These are phyloP conservation scores for Euschistus heros DNA, from an alignment of 1,140 invertebrate species.

Conservation along the genomic window DNA sequence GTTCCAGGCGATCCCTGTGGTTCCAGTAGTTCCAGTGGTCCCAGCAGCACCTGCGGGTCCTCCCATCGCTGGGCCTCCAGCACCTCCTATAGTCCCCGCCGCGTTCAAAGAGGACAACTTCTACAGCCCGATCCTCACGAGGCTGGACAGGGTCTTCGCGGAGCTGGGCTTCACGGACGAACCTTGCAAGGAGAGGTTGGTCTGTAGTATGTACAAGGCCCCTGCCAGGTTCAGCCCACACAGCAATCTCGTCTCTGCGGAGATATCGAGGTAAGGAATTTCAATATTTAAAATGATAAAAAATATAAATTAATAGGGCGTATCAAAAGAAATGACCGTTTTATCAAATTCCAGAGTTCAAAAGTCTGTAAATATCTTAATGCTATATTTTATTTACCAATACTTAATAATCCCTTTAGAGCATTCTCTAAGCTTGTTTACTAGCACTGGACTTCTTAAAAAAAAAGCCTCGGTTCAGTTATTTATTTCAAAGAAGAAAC, in stretches of 20 bases:
- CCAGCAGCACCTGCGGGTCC: not conserved
- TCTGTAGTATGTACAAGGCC: slow-evolving; percentile 74
- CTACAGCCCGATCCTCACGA: slow-evolving; percentile 68
- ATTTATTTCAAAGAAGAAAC: too few relatives aligned
- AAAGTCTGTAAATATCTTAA: too few relatives aligned
- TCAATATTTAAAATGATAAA: too few relatives aligned
- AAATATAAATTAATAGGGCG: too few relatives aligned
- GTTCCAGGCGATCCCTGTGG: not conserved
- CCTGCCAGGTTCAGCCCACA: slow-evolving; percentile 76
- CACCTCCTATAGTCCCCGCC: not conserved
- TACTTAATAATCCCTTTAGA: too few relatives aligned
- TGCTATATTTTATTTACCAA: too few relatives aligned
- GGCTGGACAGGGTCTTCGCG: slow-evolving; percentile 69
- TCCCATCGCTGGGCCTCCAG: not conserved
- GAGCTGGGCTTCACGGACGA: slow-evolving; percentile 57
- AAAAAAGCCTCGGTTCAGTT: too few relatives aligned
- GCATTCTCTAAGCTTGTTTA: too few relatives aligned
- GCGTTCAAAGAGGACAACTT: slow-evolving; percentile 52
- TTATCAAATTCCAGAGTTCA: too few relatives aligned
- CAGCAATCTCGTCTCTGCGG: slow-evolving; percentile 75
- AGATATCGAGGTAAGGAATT: slow-evolving; percentile 56
- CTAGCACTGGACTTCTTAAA: too few relatives aligned
- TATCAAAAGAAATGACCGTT: too few relatives aligned
- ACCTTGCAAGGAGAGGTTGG: slow-evolving; percentile 62
- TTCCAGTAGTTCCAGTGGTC: not conserved